Conservation (phyloP, 1,140 invertebrate species). For the Leptinotarsa lineolata region DNA sequence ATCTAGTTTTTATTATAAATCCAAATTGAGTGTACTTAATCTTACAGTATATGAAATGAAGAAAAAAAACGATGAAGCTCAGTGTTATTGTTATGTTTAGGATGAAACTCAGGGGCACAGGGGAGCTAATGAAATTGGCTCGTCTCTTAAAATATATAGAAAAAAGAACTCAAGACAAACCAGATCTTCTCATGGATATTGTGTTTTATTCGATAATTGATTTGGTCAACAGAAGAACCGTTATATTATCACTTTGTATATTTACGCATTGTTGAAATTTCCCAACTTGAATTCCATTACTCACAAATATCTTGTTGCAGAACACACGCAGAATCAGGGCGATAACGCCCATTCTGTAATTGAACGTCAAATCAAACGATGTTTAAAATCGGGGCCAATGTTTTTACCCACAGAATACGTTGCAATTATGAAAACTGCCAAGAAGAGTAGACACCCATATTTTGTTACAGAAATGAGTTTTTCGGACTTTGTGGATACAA, state of each 20-base stretch:
- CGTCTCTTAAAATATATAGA: neutral
- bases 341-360: neutral
- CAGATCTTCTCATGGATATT: neutral
- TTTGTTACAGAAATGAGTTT: neutral
- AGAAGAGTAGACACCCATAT: neutral
- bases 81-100: neutral
- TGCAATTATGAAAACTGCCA: neutral
- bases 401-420: neutral
- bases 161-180: neutral
- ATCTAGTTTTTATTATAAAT: conserved; percentile 29
- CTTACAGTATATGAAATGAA: neutral
- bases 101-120: neutral
- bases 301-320: too few species aligned
- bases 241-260: conserved; percentile 11
- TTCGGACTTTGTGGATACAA: neutral
- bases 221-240: conserved; percentile 11
- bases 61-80: neutral
- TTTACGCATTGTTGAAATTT: neutral
- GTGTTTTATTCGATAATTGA: conserved; percentile 11
- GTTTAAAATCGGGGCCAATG: neutral
- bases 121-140: neutral
- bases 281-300: neutral
- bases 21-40: neutral
- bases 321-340: too few species aligned
- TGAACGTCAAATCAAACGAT: neutral